These are phyloP conservation scores for Deroplatys truncata DNA, from an alignment of 2,888 invertebrate species.

Conservation along the genomic window DNA sequence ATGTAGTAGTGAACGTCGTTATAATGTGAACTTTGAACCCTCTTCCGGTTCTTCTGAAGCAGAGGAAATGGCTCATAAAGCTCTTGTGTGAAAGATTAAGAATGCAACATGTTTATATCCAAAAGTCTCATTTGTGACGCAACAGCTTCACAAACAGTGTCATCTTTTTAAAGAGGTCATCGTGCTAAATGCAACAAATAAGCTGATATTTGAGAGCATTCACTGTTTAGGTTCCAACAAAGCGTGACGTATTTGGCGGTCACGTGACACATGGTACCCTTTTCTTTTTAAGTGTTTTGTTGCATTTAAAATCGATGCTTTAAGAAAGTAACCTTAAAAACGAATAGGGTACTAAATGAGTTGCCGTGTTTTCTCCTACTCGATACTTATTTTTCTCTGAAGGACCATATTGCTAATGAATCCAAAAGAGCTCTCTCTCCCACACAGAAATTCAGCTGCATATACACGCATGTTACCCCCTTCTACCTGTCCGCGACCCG, in stretches of 20 bases:
- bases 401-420: neutral
- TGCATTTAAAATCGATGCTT: neutral
- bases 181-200: neutral
- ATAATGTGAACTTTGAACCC: too few species aligned
- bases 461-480: neutral
- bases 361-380: neutral
- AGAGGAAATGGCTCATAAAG: too few species aligned
- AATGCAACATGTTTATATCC: too few species aligned
- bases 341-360: neutral
- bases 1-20: too few species aligned
- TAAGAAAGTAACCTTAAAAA: neutral
- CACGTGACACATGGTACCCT: neutral
- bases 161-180: neutral
- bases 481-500: neutral
- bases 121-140: neutral
- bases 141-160: neutral
- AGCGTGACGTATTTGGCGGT: neutral
- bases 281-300: neutral
- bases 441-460: neutral
- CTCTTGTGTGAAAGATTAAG: too few species aligned
- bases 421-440: neutral
- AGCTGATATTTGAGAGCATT: neutral
- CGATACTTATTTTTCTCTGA: neutral
- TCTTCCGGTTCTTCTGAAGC: too few species aligned
- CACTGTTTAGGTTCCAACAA: neutral